A percentile compares a stretch with the other conserved stretches of the same genome.
Evolutionary conservation across 2,888 invertebrate genomes (phyloP).

Genomic region (Harpalus rubripes): DNA sequence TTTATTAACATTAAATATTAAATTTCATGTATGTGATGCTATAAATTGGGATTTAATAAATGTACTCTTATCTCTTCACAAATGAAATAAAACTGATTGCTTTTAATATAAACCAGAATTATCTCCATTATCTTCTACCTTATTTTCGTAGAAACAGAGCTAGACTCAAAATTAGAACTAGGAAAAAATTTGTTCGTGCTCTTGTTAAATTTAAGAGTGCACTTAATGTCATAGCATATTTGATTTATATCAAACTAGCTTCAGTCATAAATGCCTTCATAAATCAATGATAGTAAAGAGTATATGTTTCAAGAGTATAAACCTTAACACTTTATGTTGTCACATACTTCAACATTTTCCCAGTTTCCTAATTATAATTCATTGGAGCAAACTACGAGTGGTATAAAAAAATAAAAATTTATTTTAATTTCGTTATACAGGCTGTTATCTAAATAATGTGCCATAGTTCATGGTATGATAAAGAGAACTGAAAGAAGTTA

Average conservation of each 20-base stretch:
- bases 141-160: constrained; percentile 3
- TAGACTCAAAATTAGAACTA: constrained; percentile 36
- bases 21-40: constrained; percentile 20
- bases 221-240: constrained; percentile 44
- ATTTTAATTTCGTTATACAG: too few species aligned
- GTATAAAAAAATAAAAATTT: too few species aligned
- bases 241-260: constrained; percentile 37
- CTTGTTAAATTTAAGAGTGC: constrained; percentile 33
- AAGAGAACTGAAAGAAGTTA: too few species aligned
- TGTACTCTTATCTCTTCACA: background rate
- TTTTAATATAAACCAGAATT: constrained; percentile 33
- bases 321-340: background rate
- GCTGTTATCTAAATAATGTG: too few species aligned
- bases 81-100: constrained; percentile 20
- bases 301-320: constrained; percentile 39
- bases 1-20: constrained; percentile 32
- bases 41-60: constrained; percentile 30
- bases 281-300: constrained; percentile 43
- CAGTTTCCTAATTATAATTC: background rate
- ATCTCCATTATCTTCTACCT: constrained; percentile 25
- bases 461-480: too few species aligned
- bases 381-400: too few species aligned
- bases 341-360: constrained; percentile 18
- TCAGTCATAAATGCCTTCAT: constrained; percentile 48
- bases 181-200: constrained; percentile 38